A percentile compares a stretch with the other conserved stretches of the same genome.
phyloP scores from a whole-genome alignment of 2,113 vertebrate genomes.

The Thamnaconus septentrionalis region DNA sequence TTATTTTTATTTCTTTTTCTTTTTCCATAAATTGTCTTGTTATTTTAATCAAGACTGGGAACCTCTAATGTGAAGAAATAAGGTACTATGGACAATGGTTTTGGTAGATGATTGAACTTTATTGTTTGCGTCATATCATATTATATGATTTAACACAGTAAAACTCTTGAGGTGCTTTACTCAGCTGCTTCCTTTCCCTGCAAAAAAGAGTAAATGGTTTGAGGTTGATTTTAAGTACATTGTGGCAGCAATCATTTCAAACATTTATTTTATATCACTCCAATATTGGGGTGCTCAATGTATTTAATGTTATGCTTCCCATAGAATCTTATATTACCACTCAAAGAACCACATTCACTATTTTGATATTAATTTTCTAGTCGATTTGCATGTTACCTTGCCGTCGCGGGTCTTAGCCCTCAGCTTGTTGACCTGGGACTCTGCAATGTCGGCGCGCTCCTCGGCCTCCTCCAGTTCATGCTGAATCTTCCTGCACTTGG shows the following conservation, averaged over 20 bases:
- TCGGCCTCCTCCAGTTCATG: constrained; percentile 84
- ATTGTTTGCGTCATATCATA: constrained; percentile 15
- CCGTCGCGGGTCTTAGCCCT: constrained; percentile 80
- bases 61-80: not conserved
- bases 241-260: not conserved
- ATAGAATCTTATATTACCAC: too few relatives aligned
- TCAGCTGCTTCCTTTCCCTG: constrained; percentile 45
- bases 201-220: constrained; percentile 7
- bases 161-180: constrained; percentile 6
- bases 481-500: constrained; percentile 79
- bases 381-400: constrained; percentile 54
- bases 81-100: constrained; percentile 8
- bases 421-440: constrained; percentile 83
- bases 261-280: too few relatives aligned
- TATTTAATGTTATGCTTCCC: too few relatives aligned
- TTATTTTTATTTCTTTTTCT: too few relatives aligned
- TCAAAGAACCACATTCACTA: too few relatives aligned
- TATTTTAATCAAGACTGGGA: too few relatives aligned
- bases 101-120: constrained; percentile 11
- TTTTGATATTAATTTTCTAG: too few relatives aligned
- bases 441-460: constrained; percentile 81
- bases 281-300: too few relatives aligned
- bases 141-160: constrained; percentile 6
- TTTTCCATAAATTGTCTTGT: too few relatives aligned
- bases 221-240: not conserved